Base-by-base conservation (phyloP, 2,888 invertebrate genomes). In the Metalampra italica region DNA sequence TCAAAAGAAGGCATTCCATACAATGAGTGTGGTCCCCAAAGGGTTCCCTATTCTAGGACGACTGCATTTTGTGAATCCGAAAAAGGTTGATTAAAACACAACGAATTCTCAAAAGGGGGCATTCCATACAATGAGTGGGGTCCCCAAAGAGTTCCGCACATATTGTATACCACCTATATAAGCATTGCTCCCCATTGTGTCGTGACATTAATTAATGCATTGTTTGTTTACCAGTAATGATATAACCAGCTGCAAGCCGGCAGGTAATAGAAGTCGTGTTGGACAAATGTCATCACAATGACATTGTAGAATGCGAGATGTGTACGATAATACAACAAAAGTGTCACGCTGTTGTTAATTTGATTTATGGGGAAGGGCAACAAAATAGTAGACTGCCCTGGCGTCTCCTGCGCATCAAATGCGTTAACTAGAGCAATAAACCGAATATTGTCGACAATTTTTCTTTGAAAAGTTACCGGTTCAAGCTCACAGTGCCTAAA, bases 71-170 rank as follows among this genome's bases (percentile, higher is more conserved):
- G 5, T 22, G 22, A 22, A 22, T 22, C 5, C 22, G 22, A 22
- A 22, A 22, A 22, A 22, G 22, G 22, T 22, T 22, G 22, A 3
- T 22, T 22, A 5, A 22, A 22, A 22, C 22, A 22, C 22, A 2
- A 5, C n/a, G n/a, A n/a, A 36, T 7, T 11, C 36, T n/a, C 36
- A 32, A 32, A 32, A 32, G 32, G 32, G 32, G 32, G 11, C 32
- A 43, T 30, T 15, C 40, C 37, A 30, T 29, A 42, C 5, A 22
- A 22, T 11, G 34, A 34, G 13, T 39, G 14, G 36, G 36, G 36
- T 36, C 34, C 9, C 32, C 7, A 54, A 53, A 58, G 46, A 55
- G 58, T 52, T 51, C 54, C 56, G 52, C 67, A 66, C 73, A 68
- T 53, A 62, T 57, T 49, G 55, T 51, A 75, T 52, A 50, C 46